Evolutionary conservation across 2,888 invertebrate species (phyloP).

Genomic region (Chesias legatella): DNA sequence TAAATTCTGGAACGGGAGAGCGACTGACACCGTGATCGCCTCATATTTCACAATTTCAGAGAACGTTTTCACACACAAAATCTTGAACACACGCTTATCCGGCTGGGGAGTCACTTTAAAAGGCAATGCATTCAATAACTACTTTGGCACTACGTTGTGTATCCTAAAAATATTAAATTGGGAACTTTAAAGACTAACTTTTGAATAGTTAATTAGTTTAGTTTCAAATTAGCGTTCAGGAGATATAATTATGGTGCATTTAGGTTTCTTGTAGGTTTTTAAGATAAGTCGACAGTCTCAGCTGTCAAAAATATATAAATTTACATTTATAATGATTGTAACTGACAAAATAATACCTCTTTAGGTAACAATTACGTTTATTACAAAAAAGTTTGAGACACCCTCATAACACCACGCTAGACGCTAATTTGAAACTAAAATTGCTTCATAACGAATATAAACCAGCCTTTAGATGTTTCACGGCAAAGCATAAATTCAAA

Average conservation of each 20-base stretch:
- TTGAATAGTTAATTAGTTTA: no score
- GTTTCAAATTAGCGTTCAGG: no score
- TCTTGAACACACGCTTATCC: slow-evolving; percentile 36
- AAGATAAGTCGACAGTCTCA: no score
- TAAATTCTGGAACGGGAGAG: slow-evolving; percentile 55
- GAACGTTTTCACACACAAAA: slow-evolving; percentile 49
- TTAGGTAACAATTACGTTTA: no score
- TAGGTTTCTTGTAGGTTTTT: no score
- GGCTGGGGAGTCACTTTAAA: slow-evolving; percentile 18
- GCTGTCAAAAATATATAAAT: no score
- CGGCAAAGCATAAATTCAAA: slow-evolving; percentile 38
- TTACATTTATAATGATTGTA: no score
- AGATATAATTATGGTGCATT: no score
- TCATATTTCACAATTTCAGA: slow-evolving; percentile 66
- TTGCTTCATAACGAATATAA: slow-evolving; percentile 8
- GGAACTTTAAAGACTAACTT: slow-evolving; percentile 1
- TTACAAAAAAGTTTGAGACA: no score
- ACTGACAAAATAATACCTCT: no score
- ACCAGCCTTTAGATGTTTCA: slow-evolving; percentile 30
- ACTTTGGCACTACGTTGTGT: slow-evolving; percentile 9
- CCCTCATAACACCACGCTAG: no score
- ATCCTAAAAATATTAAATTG: slow-evolving; percentile 5
- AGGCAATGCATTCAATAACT: slow-evolving; percentile 9
- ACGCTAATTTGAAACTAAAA: no score
- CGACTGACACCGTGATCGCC: slow-evolving; percentile 59